Evolutionary conservation across 2,797 vertebrate genomes (phyloP).

Genomic region (Vireo griseus): DNA sequence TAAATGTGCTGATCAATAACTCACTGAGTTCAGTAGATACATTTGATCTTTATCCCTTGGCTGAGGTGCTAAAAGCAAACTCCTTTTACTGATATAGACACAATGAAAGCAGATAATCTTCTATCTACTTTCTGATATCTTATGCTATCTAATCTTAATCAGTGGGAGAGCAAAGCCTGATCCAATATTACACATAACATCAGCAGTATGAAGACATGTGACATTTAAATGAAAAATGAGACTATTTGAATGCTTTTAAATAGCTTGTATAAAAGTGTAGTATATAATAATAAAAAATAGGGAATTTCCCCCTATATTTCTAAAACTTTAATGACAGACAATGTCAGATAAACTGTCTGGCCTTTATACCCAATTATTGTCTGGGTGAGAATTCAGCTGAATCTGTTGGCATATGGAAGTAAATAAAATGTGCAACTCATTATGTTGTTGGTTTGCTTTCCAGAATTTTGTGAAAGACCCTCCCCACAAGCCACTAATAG

Average conservation of each 20-base stretch:
- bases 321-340: not conserved
- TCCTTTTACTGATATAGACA: not conserved
- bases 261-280: not conserved
- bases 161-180: not conserved
- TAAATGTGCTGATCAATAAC: not conserved
- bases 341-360: not conserved
- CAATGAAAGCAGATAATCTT: not conserved
- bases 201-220: not conserved
- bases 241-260: not conserved
- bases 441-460: not conserved
- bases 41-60: not conserved
- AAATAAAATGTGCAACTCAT: not conserved
- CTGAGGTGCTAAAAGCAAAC: not conserved
- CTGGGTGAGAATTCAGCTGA: not conserved
- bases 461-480: not conserved
- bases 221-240: not conserved
- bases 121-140: not conserved
- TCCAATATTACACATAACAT: not conserved
- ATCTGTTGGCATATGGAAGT: not conserved
- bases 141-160: not conserved
- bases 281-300: not conserved
- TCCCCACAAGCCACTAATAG: not conserved
- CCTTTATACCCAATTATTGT: not conserved
- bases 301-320: not conserved
- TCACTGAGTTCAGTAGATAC: not conserved